These are phyloP conservation scores for Harpegnathos saltator DNA, from an alignment of 1,140 invertebrate species.

Conservation along the genomic window DNA sequence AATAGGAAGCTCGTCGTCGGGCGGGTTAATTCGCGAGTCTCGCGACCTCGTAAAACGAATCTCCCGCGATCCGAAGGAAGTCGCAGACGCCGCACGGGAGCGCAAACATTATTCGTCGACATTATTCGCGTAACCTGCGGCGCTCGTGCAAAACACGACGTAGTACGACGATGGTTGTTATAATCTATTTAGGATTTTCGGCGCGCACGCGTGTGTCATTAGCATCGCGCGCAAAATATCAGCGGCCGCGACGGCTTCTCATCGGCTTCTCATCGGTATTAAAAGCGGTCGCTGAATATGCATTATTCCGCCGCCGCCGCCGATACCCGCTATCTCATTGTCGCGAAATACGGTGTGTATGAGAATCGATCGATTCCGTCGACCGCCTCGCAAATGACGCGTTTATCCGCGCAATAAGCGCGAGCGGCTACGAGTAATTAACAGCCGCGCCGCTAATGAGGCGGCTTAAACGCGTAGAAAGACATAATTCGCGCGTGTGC, in stretches of 20 bases:
- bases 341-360: constrained; percentile 16
- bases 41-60: too few species aligned
- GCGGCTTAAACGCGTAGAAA: constrained; percentile 34
- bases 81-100: too few species aligned
- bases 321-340: not conserved
- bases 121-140: not conserved
- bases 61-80: too few species aligned
- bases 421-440: constrained; percentile 34
- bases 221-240: constrained; percentile 8
- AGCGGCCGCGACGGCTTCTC: not conserved
- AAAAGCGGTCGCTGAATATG: constrained; percentile 8
- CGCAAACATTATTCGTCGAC: not conserved
- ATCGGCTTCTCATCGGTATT: constrained; percentile 17
- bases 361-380: constrained; percentile 38
- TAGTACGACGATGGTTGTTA: too few species aligned
- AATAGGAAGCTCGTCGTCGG: too few species aligned
- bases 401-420: constrained; percentile 37
- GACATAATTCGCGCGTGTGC: not conserved
- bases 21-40: too few species aligned
- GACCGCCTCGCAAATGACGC: constrained; percentile 27
- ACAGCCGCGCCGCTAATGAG: constrained; percentile 32
- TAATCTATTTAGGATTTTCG: constrained; percentile 20
- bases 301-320: constrained; percentile 5
- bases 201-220: not conserved
- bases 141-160: too few species aligned